Evolutionary conservation across 2,888 invertebrate genomes (phyloP), one percentile per base, ranked within the genome.

Genomic region (Eurytoma adleriae): DNA sequence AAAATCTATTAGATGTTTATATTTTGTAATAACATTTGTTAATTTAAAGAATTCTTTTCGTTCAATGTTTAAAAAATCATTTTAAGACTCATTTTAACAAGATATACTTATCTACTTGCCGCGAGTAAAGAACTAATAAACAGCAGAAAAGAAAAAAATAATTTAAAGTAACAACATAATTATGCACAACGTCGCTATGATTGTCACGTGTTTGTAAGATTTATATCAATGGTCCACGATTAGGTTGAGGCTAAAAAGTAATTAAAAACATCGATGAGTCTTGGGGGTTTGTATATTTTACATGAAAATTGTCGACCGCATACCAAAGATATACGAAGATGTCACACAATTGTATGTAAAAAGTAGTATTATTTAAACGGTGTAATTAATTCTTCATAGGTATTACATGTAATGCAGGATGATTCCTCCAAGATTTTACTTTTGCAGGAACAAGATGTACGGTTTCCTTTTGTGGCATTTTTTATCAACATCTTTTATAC

Each of bases 301-400:
- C 84, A 86, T 83, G 82, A 84, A 86, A 86, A 88, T 88, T 88
- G 85, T 85, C 85, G 85, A 89, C 87, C 87, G 85, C 87, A 90
- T 90, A 91, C 90, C 90, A 91, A 91, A 90, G 90, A 91, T 89
- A 86, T 85, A 87, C 84, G 86, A 87, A 87, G 89, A 87, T 85
- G 85, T 90, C 87, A 89, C 86, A 85, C 84, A 83, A 85, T 86
- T 87, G 86, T 73, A 85, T 89, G 85, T 88, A 88, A 88, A 87
- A 84, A 84, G 84, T 86, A 87, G 85, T 76, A 85, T 85, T 88
- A 86, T 84, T 84, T 84, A 84, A 83, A 79, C 76, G 66, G 73
- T 82, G 79, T 79, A 84, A 83, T 81, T 83, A 84, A 84, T 83
- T 84, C 78, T 84, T 84, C 83, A 84, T 84, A 83, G 81, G 24